Conservation (phyloP, 2,113 vertebrate genomes). For the Gobius niger region DNA sequence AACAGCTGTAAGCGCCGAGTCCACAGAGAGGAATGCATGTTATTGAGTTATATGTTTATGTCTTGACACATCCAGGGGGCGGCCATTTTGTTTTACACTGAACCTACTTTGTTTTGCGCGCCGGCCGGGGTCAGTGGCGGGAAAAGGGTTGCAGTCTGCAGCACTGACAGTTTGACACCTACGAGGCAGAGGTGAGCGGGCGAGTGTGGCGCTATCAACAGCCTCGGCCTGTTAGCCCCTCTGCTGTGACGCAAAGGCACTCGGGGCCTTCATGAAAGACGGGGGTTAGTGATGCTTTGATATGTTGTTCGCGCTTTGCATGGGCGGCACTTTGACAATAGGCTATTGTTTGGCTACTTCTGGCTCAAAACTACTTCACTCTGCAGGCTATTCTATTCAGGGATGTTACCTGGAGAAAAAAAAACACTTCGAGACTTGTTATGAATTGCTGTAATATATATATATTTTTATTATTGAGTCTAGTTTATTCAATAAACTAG, state of each 20-base stretch:
- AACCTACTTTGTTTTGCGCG: slow-evolving; percentile 51
- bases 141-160: slow-evolving; percentile 34
- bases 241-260: slow-evolving; percentile 53
- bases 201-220: slow-evolving; percentile 63
- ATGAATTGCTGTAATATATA: too few relatives aligned
- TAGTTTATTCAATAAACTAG: too few relatives aligned
- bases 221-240: slow-evolving; percentile 58
- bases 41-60: slow-evolving; percentile 49
- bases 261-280: slow-evolving; percentile 45
- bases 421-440: too few relatives aligned
- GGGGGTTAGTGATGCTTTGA: background rate
- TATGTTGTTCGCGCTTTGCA: too few relatives aligned
- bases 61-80: slow-evolving; percentile 49
- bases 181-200: slow-evolving; percentile 56
- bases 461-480: too few relatives aligned
- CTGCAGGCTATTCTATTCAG: too few relatives aligned
- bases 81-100: slow-evolving; percentile 39
- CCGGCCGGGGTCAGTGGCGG: slow-evolving; percentile 31
- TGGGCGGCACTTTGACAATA: too few relatives aligned
- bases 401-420: too few relatives aligned
- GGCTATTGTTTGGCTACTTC: too few relatives aligned
- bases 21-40: slow-evolving; percentile 23
- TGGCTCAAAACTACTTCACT: too few relatives aligned
- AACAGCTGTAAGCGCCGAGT: slow-evolving; percentile 56
- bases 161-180: slow-evolving; percentile 62